phyloP scores from a whole-genome alignment of 2,113 vertebrate species.

The Tragelaphus imberbis region DNA sequence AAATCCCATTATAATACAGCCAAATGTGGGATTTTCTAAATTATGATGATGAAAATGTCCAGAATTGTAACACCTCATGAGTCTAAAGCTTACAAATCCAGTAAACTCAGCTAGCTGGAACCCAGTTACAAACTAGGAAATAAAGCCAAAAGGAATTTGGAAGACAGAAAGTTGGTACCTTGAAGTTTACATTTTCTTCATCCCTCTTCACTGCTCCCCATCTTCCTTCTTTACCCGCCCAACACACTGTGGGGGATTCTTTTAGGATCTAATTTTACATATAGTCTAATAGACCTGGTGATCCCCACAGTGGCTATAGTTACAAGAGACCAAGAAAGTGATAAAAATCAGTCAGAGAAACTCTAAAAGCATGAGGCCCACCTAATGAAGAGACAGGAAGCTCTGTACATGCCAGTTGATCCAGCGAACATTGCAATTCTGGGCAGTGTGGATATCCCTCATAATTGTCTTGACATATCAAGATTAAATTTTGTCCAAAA shows the following conservation, averaged over 20 bases:
- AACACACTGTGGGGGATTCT: background rate
- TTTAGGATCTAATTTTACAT: background rate
- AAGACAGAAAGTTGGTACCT: background rate
- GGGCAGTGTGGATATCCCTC: background rate
- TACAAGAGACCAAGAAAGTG: background rate
- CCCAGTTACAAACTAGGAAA: background rate
- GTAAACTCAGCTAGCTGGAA: background rate
- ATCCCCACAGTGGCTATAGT: background rate
- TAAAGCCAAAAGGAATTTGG: background rate
- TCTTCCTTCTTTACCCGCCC: background rate
- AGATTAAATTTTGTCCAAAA: background rate
- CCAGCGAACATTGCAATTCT: background rate
- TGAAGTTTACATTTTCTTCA: background rate
- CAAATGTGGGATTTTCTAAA: background rate
- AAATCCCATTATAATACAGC: background rate
- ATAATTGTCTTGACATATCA: background rate
- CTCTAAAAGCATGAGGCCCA: background rate
- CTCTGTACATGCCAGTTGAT: background rate
- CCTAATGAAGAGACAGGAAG: background rate
- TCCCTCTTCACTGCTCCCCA: background rate
- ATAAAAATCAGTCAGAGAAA: background rate
- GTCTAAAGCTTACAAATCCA: background rate
- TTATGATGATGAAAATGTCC: background rate
- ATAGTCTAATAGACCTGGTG: background rate
- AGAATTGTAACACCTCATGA: background rate